Evolutionary conservation across 2,888 invertebrate species (phyloP), one percentile per base, ranked within the genome.

Genomic region (Mylabris sibirica): DNA sequence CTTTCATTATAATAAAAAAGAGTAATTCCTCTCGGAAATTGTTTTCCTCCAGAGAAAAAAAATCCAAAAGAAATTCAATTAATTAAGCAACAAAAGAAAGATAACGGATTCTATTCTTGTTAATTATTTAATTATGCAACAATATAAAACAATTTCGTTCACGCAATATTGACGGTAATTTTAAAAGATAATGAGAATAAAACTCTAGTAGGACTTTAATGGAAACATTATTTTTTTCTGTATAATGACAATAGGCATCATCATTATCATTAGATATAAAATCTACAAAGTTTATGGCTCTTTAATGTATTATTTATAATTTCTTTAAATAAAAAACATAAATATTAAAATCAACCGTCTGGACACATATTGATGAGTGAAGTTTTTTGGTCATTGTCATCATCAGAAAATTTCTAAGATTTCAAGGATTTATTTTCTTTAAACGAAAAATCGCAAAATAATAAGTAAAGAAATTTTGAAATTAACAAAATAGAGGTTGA

Each of bases 51-150:
- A 30, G 30, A 30, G n/a, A 44, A 44, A n/a, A 3, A 49, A 20
- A 20, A 20, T 44, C 44, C 20, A 20, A 49, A 49, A 20, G 49
- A 49, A 22, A 38, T 12, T 62, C 20, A 17, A 24, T 41, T 22
- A 38, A 62, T 35, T 38, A 22, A 30, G 22, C 24, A 53, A 59
- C 14, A 59, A 59, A 24, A 30, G 17, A 61, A 20, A 61, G 62
- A 61, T 38, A 24, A 61, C 38, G 17, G 17, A 61, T 41, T 44
- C n/a, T 17, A 2, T 38, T 38, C 11, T 14, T 44, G 44, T 34
- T 24, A 38, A 61, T 61, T 61, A 38, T 61, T 61, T 61, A 61
- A 34, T 34, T 38, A 61, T 38, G 38, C 14, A 61, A 61, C 30
- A 62, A 44, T 44, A 34, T 22, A 20, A 20, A 22, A 61, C 22